These are phyloP conservation scores for Delichon dasypus DNA, from an alignment of 2,797 vertebrate genomes.

Conservation along the genomic window DNA sequence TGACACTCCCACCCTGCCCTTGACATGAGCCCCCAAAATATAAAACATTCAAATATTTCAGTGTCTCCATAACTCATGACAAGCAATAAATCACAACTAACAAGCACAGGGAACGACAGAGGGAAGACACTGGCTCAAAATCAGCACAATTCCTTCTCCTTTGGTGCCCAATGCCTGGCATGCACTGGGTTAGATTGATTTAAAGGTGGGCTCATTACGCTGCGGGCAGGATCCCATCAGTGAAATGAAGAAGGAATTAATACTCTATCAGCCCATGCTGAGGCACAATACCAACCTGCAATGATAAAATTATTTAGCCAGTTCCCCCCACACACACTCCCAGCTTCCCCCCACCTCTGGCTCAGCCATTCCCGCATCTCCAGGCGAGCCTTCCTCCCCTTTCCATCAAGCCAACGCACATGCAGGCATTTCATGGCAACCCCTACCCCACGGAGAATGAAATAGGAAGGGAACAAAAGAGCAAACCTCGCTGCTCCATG, in stretches of 20 bases:
- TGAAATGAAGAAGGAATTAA: background rate
- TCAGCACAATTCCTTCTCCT: background rate
- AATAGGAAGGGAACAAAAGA: constrained; percentile 45
- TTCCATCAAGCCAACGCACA: background rate
- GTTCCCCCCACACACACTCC: background rate
- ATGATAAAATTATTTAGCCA: background rate
- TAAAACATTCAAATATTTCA: background rate
- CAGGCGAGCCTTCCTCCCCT: background rate
- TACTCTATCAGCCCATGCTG: background rate
- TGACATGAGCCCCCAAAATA: rapidly evolving
- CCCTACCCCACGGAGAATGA: background rate
- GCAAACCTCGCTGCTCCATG: constrained; percentile 46
- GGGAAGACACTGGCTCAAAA: background rate
- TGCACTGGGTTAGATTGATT: background rate
- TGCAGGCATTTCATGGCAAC: background rate
- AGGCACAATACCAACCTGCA: background rate
- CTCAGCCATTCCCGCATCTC: background rate
- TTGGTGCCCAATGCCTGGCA: background rate
- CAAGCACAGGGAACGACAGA: background rate
- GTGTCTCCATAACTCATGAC: background rate
- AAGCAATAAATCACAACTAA: background rate
- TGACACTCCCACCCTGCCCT: background rate
- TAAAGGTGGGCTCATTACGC: background rate
- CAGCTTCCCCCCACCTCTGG: background rate
- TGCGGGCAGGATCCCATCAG: background rate